Conservation (phyloP, 2,888 invertebrate species). For the Sinodicranocentrus sp. region DNA sequence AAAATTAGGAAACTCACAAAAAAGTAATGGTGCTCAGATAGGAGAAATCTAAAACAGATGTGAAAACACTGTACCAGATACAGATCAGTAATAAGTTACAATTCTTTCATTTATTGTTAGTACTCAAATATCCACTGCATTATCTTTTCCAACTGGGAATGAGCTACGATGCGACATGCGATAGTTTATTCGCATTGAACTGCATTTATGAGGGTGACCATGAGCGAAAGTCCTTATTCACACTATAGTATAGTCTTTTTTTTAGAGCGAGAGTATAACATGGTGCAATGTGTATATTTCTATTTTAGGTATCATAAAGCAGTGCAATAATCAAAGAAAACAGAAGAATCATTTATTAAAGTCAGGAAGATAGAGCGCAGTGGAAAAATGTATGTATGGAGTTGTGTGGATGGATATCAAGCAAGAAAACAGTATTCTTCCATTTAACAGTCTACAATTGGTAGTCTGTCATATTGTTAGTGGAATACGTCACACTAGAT, state of each 20-base stretch:
- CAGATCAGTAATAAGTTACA: neutral
- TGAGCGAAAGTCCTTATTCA: neutral
- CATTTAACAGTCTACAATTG: neutral
- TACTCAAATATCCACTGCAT: neutral
- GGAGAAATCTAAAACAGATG: neutral
- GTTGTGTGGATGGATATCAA: neutral
- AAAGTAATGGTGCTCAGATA: constrained; percentile 2
- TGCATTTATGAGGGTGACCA: constrained; percentile 1
- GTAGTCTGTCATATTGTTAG: neutral
- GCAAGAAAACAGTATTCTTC: neutral
- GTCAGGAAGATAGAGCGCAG: neutral
- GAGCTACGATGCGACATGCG: neutral
- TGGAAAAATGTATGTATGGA: neutral
- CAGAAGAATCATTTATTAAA: constrained; percentile 30
- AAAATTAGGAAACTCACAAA: neutral
- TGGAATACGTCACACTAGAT: neutral
- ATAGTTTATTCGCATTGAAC: constrained; percentile 3
- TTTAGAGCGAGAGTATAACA: neutral
- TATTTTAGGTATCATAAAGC: constrained; percentile 1
- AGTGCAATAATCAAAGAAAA: constrained; percentile 12
- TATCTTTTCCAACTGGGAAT: neutral
- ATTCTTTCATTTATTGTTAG: neutral
- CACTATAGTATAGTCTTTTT: neutral
- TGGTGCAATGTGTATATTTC: neutral
- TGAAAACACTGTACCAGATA: neutral